Conservation (phyloP, 2,113 vertebrate species). For the Pampusana beccarii region DNA sequence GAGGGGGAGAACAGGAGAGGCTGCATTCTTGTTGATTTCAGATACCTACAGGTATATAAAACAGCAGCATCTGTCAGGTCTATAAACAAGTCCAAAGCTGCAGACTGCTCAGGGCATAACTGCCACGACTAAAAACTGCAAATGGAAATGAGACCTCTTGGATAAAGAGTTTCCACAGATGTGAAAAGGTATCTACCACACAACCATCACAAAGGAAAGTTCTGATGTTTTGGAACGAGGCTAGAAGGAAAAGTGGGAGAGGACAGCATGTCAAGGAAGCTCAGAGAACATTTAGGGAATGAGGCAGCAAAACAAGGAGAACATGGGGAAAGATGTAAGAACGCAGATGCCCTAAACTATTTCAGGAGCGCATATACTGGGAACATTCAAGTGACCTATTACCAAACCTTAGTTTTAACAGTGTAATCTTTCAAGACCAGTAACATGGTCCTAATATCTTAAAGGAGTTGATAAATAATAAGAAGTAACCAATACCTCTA, state of each 20-base stretch:
- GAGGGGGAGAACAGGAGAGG: not conserved
- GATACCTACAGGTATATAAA: not conserved
- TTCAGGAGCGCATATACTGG: not conserved
- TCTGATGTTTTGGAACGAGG: not conserved
- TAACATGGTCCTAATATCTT: not conserved
- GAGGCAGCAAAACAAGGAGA: not conserved
- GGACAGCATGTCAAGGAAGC: not conserved
- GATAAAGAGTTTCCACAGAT: not conserved
- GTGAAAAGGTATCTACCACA: not conserved
- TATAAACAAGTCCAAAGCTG: not conserved
- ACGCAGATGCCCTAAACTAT: not conserved
- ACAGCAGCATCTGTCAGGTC: not conserved
- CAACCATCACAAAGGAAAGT: not conserved
- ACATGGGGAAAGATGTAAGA: not conserved
- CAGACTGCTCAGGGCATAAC: not conserved
- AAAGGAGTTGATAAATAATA: not conserved
- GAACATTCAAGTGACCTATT: not conserved
- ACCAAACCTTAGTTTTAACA: not conserved
- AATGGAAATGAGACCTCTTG: not conserved
- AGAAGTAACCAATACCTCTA: not conserved
- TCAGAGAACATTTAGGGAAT: not conserved
- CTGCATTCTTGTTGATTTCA: not conserved
- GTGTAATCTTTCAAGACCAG: not conserved
- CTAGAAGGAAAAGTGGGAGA: not conserved
- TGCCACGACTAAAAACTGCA: not conserved